Conservation (phyloP, 1,140 invertebrate species). For the Cydia fagiglandana region DNA sequence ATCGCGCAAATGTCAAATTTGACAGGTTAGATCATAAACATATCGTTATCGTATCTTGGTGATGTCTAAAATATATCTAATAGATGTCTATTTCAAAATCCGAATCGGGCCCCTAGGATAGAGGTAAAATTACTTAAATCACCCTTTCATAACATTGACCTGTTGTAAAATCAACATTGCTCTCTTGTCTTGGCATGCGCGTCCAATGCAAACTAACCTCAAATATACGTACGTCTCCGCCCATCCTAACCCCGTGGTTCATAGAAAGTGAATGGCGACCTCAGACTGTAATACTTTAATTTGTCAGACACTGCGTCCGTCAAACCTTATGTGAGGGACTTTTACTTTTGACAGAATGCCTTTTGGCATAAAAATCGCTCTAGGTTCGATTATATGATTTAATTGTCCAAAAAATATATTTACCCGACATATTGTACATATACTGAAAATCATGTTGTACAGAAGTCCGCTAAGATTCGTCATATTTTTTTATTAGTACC, state of each 20-base stretch:
- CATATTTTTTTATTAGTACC: too few relatives aligned
- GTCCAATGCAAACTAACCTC: conserved; percentile 8
- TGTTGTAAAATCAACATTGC: not conserved
- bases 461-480: too few relatives aligned
- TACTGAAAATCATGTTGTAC: too few relatives aligned
- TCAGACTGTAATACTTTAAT: conserved; percentile 27
- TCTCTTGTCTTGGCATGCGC: not conserved
- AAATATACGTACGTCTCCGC: conserved; percentile 11
- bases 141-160: not conserved
- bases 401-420: not conserved
- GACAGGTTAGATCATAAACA: too few relatives aligned
- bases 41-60: too few relatives aligned
- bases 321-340: not conserved
- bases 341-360: conserved; percentile 24
- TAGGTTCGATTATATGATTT: not conserved
- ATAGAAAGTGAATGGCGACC: conserved; percentile 29
- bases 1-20: too few relatives aligned
- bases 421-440: not conserved
- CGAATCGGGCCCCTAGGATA: too few relatives aligned
- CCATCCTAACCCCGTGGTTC: conserved; percentile 9
- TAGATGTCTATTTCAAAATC: too few relatives aligned
- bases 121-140: too few relatives aligned
- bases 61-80: too few relatives aligned
- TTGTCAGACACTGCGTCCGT: conserved; percentile 11
- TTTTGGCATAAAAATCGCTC: not conserved